Conservation (phyloP, 2,888 invertebrate genomes). For the Hoplodrina ambigua region DNA sequence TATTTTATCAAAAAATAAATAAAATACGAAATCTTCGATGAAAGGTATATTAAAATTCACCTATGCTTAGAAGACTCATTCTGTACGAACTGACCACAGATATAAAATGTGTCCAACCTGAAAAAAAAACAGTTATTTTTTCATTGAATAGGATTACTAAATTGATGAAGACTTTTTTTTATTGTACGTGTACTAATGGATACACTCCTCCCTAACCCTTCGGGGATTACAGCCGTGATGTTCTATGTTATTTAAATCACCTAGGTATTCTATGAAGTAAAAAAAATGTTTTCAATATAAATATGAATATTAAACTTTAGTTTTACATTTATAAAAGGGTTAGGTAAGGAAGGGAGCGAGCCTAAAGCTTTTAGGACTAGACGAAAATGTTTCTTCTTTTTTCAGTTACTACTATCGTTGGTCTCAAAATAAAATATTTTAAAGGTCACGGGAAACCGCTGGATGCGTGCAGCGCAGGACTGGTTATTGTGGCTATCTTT, state of each 20-base stretch:
- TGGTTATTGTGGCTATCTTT: too few relatives aligned
- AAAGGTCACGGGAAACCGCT: too few relatives aligned
- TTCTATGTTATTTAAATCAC: neutral
- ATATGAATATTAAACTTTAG: constrained; percentile 12
- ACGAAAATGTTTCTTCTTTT: neutral
- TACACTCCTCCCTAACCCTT: too few relatives aligned
- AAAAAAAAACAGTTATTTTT: constrained; percentile 35
- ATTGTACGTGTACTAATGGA: too few relatives aligned
- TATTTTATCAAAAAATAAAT: neutral
- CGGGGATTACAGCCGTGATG: too few relatives aligned
- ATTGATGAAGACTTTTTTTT: neutral
- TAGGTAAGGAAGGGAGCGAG: neutral
- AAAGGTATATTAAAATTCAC: constrained; percentile 38
- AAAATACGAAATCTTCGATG: constrained; percentile 9
- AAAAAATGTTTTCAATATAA: constrained; percentile 9
- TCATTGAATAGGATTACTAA: neutral
- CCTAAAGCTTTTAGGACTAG: neutral
- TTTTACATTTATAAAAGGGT: constrained; percentile 4
- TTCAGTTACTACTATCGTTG: too few relatives aligned
- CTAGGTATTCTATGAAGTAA: neutral
- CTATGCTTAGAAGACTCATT: constrained; percentile 47
- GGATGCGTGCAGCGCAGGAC: too few relatives aligned
- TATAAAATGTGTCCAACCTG: constrained; percentile 68
- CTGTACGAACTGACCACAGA: constrained; percentile 60
- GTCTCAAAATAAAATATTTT: neutral